These are phyloP conservation scores for Aurelia aurita DNA, from an alignment of 30 jellyfish, hydroid and myxozoan species.

Conservation along the genomic window DNA sequence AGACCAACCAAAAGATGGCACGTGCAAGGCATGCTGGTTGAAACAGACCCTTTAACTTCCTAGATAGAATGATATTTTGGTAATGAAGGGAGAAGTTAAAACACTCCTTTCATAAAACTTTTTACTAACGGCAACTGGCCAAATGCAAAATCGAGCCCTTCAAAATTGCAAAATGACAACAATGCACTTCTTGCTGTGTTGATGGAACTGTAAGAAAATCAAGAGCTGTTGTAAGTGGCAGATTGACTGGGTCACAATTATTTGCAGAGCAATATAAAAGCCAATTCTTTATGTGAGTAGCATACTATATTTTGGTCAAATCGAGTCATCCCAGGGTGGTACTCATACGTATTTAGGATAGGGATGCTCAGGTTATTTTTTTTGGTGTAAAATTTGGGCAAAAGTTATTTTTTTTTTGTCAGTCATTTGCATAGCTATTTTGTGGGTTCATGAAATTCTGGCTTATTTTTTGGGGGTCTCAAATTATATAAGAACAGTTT, in stretches of 20 bases:
- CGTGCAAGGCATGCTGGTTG: no score
- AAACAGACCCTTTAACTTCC: neutral
- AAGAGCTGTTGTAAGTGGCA: no score
- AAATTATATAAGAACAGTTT: no score
- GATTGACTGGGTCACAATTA: neutral
- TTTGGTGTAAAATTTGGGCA: no score
- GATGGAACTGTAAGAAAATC: neutral
- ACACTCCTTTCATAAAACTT: slow-evolving; percentile 19
- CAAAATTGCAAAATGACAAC: neutral
- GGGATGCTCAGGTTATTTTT: no score
- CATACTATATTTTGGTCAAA: slow-evolving; percentile 3
- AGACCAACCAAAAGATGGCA: no score
- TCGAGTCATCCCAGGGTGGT: no score
- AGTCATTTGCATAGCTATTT: no score
- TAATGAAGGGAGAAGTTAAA: slow-evolving; percentile 10
- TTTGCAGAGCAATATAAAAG: neutral
- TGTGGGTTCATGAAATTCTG: no score
- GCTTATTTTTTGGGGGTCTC: no score
- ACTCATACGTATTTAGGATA: no score
- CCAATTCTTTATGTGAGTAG: neutral
- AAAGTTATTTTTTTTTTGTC: no score
- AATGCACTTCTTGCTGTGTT: neutral
- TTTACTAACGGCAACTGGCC: slow-evolving; percentile 20
- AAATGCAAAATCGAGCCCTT: neutral
- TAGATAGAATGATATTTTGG: neutral